Percentiles rank a stretch among this genome's conserved stretches.
Evolutionary conservation across 2,113 vertebrate genomes (phyloP).

Genomic region (Caranx ignobilis): DNA sequence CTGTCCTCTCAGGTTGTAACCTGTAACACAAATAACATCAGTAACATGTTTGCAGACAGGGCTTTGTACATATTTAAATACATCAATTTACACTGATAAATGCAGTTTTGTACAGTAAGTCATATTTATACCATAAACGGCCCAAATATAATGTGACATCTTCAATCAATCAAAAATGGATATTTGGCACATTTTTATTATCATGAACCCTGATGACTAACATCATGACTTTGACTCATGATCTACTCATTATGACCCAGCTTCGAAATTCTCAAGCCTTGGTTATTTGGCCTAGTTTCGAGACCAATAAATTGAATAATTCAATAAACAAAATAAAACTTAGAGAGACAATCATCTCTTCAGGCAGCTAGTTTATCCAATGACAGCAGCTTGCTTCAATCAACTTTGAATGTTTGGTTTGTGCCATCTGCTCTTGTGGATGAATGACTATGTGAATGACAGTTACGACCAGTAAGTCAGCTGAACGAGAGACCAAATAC

Average conservation of each 20-base stretch:
- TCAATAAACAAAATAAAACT: too few species aligned
- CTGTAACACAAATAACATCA: background rate
- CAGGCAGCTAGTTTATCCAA: constrained; percentile 6
- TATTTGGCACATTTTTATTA: background rate
- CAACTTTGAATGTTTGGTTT: background rate
- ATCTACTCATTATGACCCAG: background rate
- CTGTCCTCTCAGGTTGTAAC: background rate
- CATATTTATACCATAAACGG: background rate
- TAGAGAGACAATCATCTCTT: background rate
- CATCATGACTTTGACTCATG: background rate
- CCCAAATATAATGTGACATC: background rate
- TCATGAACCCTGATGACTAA: background rate
- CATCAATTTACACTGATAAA: background rate
- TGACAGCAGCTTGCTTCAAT: background rate
- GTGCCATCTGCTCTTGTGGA: constrained; percentile 34
- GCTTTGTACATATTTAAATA: background rate
- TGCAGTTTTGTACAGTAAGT: background rate
- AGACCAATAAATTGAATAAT: too few species aligned
- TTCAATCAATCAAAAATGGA: background rate
- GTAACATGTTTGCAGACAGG: background rate
- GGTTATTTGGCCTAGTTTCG: background rate
- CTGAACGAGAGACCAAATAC: constrained; percentile 7
- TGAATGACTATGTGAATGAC: constrained; percentile 10
- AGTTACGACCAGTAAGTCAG: background rate
- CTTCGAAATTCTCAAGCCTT: background rate